Evolutionary conservation across 2,113 vertebrate genomes (phyloP).

Genomic region (Eubucco bourcierii): DNA sequence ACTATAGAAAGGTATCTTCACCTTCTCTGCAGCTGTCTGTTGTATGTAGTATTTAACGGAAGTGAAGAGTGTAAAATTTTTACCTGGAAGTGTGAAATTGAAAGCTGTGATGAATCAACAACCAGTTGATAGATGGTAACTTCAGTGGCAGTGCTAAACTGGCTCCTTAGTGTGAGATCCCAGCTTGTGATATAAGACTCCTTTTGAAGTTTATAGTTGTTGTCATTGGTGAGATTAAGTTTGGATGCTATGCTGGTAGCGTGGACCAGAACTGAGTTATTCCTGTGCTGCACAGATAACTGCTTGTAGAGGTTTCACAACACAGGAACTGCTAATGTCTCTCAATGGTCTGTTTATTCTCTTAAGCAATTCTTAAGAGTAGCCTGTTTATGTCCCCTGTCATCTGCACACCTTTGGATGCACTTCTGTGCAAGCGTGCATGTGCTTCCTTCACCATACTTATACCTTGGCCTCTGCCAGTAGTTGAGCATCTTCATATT

Average conservation of each 20-base stretch:
- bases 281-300: neutral
- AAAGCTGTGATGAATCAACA: neutral
- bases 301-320: neutral
- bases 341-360: neutral
- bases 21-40: neutral
- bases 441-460: neutral
- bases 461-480: neutral
- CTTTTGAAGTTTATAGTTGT: neutral
- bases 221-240: neutral
- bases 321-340: neutral
- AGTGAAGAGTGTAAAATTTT: neutral
- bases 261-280: neutral
- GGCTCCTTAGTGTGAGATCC: neutral
- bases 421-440: fast-evolving
- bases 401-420: fast-evolving
- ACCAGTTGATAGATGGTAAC: neutral
- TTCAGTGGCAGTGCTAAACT: neutral
- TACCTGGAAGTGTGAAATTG: neutral
- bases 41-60: neutral
- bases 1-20: neutral
- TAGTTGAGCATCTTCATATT: neutral
- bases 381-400: neutral
- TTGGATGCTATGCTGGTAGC: neutral
- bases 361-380: neutral
- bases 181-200: neutral